Base-by-base conservation (phyloP, 2,113 vertebrate genomes). In the Cyprinodon variegatus region DNA sequence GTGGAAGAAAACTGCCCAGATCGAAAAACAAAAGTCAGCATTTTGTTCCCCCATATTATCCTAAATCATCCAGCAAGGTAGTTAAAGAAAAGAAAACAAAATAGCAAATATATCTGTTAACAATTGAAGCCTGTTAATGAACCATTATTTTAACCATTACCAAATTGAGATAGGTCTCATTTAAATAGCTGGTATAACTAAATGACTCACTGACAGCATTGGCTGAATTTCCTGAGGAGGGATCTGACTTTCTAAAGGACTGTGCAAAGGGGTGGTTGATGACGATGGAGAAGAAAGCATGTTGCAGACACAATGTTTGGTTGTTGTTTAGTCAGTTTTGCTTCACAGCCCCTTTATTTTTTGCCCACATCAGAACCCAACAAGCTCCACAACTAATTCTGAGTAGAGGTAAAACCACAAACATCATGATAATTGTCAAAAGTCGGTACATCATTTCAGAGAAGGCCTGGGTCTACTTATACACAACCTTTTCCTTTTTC, bases 201-300 rank as follows among this genome's bases (percentile, higher is more conserved):
- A 57, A 65, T 41, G 65, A 75, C 77, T 84, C 70, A 77, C 40
- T 83, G 70, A 84, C 84, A 77, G 63, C 40, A 76, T 88, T 85
- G 82, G 63, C 69, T 72, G 81, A 61, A 81, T 79, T 86, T 90
- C 73, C 70, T 81, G 68, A 78, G 38, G 81, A 65, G 78, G 70
- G 78, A 76, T 76, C 78, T 77, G 83, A 67, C 79, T 85, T 62
- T 74, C 60, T 76, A 65, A 43, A n/a, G 2, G 57, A 37, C 68
- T 36, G 70, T 68, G 64, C 53, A 3, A 50, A 41, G 15, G 6
- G 3, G 11, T 3, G 36, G 60, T 29, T 29, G 36, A 6, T 38
- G 65, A 77, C 46, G 69, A n/a, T n/a, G n/a, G 84, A 76, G 74
- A 72, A 69, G 29, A 87, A 73, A 76, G 83, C 67, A 86, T n/a